phyloP scores from a whole-genome alignment of 2,797 vertebrate genomes.

The Xyrichtys novacula region DNA sequence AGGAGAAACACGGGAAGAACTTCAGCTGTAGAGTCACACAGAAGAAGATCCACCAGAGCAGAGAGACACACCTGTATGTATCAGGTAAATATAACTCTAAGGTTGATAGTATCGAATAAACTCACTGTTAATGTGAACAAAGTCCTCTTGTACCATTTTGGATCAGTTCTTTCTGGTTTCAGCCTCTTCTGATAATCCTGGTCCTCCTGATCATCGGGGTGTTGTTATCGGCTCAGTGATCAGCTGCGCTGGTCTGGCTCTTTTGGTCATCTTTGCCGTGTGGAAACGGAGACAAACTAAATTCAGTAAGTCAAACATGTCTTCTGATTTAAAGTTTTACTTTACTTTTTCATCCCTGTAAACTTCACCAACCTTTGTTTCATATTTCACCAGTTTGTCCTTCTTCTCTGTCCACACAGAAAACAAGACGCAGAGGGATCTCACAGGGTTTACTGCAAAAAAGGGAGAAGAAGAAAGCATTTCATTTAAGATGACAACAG shows the following conservation, averaged over 20 bases:
- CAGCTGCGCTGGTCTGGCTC: neutral
- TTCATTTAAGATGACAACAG: too few relatives aligned
- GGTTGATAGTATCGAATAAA: neutral
- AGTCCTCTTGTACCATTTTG: constrained; percentile 8
- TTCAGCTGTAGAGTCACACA: constrained; percentile 19
- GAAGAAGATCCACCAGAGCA: neutral
- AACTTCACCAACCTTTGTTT: too few relatives aligned
- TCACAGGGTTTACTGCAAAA: too few relatives aligned
- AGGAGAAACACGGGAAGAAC: neutral
- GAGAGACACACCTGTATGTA: neutral
- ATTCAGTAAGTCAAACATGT: constrained; percentile 12
- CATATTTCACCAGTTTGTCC: too few relatives aligned
- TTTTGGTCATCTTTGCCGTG: neutral
- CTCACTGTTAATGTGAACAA: too few relatives aligned
- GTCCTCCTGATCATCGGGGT: neutral
- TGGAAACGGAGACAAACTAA: constrained; percentile 16
- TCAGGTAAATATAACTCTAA: neutral
- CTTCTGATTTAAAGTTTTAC: too few relatives aligned
- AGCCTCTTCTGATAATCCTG: neutral
- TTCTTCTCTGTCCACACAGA: too few relatives aligned
- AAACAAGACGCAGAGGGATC: too few relatives aligned
- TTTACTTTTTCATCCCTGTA: too few relatives aligned
- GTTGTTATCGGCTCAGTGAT: neutral
- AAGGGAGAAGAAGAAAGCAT: too few relatives aligned
- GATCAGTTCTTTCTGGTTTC: neutral